Conservation (phyloP, 2,797 vertebrate species). For the Ciconia nigra region DNA sequence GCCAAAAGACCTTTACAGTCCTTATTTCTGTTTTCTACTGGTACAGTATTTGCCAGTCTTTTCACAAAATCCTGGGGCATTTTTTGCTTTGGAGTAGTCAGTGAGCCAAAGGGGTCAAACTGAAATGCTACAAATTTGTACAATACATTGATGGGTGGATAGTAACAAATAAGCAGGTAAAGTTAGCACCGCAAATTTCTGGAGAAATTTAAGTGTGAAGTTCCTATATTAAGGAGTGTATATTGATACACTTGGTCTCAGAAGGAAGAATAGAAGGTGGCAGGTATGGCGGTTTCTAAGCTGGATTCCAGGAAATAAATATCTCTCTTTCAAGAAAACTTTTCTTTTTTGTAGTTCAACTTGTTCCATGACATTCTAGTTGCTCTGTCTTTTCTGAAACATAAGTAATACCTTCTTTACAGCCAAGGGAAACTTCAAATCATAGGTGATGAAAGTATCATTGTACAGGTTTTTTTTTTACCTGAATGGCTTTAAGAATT, state of each 20-base stretch:
- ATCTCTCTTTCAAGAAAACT: neutral
- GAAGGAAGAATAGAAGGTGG: neutral
- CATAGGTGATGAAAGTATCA: neutral
- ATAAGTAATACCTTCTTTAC: neutral
- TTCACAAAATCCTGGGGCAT: rapidly evolving
- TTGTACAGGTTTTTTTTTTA: neutral
- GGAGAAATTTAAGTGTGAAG: neutral
- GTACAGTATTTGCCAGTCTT: neutral
- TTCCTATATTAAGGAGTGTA: rapidly evolving
- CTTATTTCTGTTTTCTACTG: too few species aligned
- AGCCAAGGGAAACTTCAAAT: neutral
- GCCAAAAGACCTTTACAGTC: neutral
- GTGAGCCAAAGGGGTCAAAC: neutral
- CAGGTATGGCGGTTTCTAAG: neutral
- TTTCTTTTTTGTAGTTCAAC: neutral
- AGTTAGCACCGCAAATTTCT: neutral
- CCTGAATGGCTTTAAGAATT: neutral
- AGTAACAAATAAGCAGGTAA: neutral
- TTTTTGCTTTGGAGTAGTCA: neutral
- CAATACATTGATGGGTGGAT: neutral
- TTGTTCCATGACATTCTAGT: neutral
- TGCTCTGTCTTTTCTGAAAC: neutral
- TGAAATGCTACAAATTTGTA: rapidly evolving
- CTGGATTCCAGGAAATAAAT: neutral
- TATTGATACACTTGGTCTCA: neutral